Conservation (phyloP, 1,140 invertebrate genomes). For the Goniozus legneri region DNA sequence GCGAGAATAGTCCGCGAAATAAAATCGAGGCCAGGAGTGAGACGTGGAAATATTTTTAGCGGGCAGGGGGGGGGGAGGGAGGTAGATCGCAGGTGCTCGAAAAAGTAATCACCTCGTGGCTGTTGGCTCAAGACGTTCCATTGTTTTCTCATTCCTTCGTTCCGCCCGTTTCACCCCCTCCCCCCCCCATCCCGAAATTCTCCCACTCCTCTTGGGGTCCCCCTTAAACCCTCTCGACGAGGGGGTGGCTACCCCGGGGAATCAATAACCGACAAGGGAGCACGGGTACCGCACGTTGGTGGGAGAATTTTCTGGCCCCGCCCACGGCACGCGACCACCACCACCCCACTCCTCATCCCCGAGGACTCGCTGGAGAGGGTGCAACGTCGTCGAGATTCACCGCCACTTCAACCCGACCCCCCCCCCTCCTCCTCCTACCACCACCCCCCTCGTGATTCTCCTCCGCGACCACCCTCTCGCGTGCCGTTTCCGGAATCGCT, state of each 20-base stretch:
- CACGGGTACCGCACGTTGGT: conserved; percentile 33
- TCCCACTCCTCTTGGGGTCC: conserved; percentile 17
- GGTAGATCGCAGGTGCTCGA: not conserved
- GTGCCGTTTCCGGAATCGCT: too few species aligned
- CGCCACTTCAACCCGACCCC: not conserved
- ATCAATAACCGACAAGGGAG: conserved; percentile 52
- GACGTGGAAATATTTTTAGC: too few species aligned
- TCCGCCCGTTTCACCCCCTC: conserved; percentile 2
- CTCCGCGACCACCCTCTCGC: not conserved
- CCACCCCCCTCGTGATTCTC: conserved; percentile 2
- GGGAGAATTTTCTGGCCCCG: conserved; percentile 30
- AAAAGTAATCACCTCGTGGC: conserved; percentile 12
- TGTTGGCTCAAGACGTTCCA: conserved; percentile 19
- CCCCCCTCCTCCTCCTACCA: conserved; percentile 10
- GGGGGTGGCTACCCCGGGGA: conserved; percentile 48
- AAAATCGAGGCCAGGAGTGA: too few species aligned
- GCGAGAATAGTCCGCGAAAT: too few species aligned
- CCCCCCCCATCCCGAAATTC: conserved; percentile 17
- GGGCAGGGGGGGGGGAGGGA: not conserved
- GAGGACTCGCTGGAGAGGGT: conserved; percentile 13
- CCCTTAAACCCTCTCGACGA: not conserved
- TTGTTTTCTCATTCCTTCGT: conserved; percentile 12
- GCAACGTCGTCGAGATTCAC: conserved; percentile 18
- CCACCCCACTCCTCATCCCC: conserved; percentile 33
- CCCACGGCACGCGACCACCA: conserved; percentile 52